Evolutionary conservation across 2,113 vertebrate species (phyloP), one percentile per base, ranked within the genome.

Genomic region (Aphyosemion australe): DNA sequence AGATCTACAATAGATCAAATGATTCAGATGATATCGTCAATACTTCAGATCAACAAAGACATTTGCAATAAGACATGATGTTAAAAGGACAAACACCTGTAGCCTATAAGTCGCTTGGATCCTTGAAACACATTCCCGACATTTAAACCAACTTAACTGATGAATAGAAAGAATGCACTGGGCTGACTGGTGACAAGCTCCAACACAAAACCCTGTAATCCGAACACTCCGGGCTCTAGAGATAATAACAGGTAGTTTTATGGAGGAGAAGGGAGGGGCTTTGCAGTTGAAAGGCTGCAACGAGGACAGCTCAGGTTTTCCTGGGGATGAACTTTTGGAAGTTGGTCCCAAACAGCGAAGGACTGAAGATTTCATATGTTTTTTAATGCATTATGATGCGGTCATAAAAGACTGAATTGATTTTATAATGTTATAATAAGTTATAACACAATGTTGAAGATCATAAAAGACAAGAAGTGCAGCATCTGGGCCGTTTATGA

Each of bases 191-290:
- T 78, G 76, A 75, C 83, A 84, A 86, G 83, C 83, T 82, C 65
- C 71, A 76, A 82, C 86, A 83, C 69, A 87, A 74, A 79, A 79
- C 78, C 69, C 84, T 86, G 78, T 84, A 86, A 90, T 84, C 83
- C 72, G 80, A 86, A 82, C 72, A 70, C 79, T 65, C 51, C 41
- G 14, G 62, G 46, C 74, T 65, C 65, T 18, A 8, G 64, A 80
- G 72, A 80, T 81, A 90, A 90, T 85, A 60, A 87, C 79, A 78
- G 84, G 76, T 84, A 77, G 74, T n/a, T 57, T 64, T 49, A 55
- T 10, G 59, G 56, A 34, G 48, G 14, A 18, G 41, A 12, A 42
- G 54, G 58, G 47, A 11, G 19, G 64, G 34, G 57, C 18, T 18
- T 34, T 53, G 54, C 32, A 2, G 26, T n/a, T 72, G 57, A 80